phyloP scores from a whole-genome alignment of 2,888 invertebrate genomes.

The Aromia moschata region DNA sequence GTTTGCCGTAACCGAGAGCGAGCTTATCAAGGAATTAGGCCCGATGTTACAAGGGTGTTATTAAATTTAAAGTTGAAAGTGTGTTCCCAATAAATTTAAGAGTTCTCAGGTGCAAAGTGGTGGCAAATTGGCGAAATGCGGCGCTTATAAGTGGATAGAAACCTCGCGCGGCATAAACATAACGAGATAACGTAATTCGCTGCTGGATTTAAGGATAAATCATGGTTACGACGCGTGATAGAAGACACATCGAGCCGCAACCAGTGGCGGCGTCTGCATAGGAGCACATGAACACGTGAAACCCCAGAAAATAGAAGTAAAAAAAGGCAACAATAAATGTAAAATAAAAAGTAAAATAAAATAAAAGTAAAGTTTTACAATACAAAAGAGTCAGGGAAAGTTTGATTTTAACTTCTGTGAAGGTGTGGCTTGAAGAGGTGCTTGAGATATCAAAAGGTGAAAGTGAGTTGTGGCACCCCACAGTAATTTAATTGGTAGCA shows the following conservation, averaged over 20 bases:
- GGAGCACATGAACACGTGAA: too few relatives aligned
- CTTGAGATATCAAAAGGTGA: too few relatives aligned
- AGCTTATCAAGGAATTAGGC: constrained; percentile 18
- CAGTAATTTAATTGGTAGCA: too few relatives aligned
- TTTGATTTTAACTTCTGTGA: too few relatives aligned
- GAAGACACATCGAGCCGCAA: constrained; percentile 20
- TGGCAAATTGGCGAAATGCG: constrained; percentile 55
- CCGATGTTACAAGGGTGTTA: constrained; percentile 34
- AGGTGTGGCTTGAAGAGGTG: too few relatives aligned
- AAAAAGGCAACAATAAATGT: too few relatives aligned
- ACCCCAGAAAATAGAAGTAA: too few relatives aligned
- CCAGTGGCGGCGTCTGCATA: too few relatives aligned
- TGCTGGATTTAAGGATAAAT: constrained; percentile 44
- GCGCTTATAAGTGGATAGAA: constrained; percentile 52
- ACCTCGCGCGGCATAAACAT: constrained; percentile 37
- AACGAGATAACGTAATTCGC: constrained; percentile 45
- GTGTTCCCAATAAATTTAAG: constrained; percentile 41
- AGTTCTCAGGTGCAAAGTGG: constrained; percentile 58
- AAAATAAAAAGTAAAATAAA: too few relatives aligned
- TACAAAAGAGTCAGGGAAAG: too few relatives aligned
- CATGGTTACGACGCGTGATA: constrained; percentile 35
- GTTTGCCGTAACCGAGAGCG: constrained; percentile 4
- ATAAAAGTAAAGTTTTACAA: too few relatives aligned
- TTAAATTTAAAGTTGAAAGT: constrained; percentile 51
- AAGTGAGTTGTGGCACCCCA: too few relatives aligned